A percentile compares a stretch with the other conserved stretches of the same genome.
phyloP scores from a whole-genome alignment of 2,888 invertebrate genomes.

The Epiblema foenella region DNA sequence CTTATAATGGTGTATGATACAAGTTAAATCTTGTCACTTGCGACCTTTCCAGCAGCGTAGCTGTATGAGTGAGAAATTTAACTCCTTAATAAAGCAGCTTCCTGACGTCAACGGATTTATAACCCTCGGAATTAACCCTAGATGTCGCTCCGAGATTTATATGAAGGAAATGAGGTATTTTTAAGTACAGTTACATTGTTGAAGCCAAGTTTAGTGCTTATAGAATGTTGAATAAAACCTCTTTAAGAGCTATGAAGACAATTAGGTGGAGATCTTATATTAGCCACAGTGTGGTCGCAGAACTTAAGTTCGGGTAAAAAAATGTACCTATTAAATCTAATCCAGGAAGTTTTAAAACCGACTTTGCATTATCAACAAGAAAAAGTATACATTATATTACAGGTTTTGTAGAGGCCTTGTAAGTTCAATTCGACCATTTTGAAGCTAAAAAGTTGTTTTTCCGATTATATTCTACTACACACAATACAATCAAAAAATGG shows the following conservation, averaged over 20 bases:
- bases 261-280: conserved; percentile 21
- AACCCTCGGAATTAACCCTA: conserved; percentile 73
- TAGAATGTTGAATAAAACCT: not conserved
- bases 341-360: not conserved
- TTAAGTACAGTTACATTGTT: conserved; percentile 64
- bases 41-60: not conserved
- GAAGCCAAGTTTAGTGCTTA: not conserved
- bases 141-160: conserved; percentile 76
- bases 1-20: not conserved
- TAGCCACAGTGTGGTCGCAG: not conserved
- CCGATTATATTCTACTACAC: too few relatives aligned
- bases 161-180: conserved; percentile 74
- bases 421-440: too few relatives aligned
- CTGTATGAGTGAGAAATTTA: conserved; percentile 39
- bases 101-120: conserved; percentile 67
- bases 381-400: not conserved
- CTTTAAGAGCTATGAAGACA: conserved; percentile 46
- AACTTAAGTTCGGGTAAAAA: too few relatives aligned
- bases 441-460: too few relatives aligned
- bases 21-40: not conserved
- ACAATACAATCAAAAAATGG: too few relatives aligned
- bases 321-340: too few relatives aligned
- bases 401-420: too few relatives aligned
- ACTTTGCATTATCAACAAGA: too few relatives aligned
- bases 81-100: conserved; percentile 42